phyloP scores from a whole-genome alignment of 1,140 invertebrate species.

The Zaprionus kolodkinae region DNA sequence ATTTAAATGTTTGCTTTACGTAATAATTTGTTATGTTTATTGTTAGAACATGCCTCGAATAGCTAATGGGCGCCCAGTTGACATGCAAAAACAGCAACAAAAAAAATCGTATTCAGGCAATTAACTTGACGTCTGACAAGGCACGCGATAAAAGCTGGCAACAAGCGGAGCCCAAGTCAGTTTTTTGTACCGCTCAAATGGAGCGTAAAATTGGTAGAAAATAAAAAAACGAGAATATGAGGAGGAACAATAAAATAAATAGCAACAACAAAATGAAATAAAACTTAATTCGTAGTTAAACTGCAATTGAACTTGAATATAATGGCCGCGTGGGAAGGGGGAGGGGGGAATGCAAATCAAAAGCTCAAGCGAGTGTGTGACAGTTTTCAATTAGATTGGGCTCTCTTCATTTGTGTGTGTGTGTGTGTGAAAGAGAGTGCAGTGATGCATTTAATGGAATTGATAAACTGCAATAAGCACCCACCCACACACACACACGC shows the following conservation, averaged over 20 bases:
- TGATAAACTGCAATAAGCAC: conserved; percentile 41
- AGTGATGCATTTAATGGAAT: conserved; percentile 38
- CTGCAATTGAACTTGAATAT: conserved; percentile 59
- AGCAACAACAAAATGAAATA: neutral
- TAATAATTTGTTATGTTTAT: conserved; percentile 72
- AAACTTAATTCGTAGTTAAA: neutral
- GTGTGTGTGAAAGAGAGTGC: neutral
- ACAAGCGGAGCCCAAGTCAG: conserved; percentile 29
- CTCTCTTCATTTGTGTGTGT: conserved; percentile 3
- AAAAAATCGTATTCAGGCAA: conserved; percentile 39
- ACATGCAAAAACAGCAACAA: conserved; percentile 42
- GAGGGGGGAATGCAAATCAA: conserved; percentile 37
- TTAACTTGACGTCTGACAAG: conserved; percentile 65
- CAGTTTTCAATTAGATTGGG: conserved; percentile 37
- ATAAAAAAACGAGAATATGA: conserved; percentile 15
- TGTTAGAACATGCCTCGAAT: conserved; percentile 64
- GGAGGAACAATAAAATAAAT: neutral
- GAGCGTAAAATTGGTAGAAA: conserved; percentile 59
- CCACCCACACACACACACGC: conserved; percentile 24
- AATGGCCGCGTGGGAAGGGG: conserved; percentile 7
- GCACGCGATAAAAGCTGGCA: conserved; percentile 66
- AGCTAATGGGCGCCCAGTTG: conserved; percentile 46
- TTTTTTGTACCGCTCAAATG: conserved; percentile 57
- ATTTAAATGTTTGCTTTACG: conserved; percentile 66
- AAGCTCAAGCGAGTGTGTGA: conserved; percentile 24